Evolutionary conservation across 2,797 vertebrate genomes (phyloP).

Genomic region (Eulemur mongoz): DNA sequence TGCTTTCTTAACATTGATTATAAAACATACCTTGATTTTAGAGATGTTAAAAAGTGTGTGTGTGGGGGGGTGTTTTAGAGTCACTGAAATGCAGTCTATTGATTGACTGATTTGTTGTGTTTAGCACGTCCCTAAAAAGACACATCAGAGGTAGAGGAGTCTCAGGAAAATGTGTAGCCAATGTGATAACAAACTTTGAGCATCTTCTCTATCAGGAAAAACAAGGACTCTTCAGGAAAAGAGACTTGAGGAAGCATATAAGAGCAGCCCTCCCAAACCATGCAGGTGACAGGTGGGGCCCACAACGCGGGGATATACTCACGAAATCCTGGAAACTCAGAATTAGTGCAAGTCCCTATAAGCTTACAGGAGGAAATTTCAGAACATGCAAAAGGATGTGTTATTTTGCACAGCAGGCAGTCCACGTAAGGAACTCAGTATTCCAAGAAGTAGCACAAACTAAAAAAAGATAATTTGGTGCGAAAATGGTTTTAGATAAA

Average conservation of each 20-base stretch:
- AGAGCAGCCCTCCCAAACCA: not conserved
- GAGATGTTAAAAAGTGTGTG: not conserved
- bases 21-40: constrained; percentile 9
- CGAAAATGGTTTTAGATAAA: constrained; percentile 69
- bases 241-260: not conserved
- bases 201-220: not conserved
- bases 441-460: constrained; percentile 35
- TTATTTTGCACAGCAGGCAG: constrained; percentile 54
- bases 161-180: not conserved
- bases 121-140: not conserved
- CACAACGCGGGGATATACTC: not conserved
- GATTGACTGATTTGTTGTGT: not conserved
- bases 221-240: not conserved
- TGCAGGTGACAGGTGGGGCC: not conserved
- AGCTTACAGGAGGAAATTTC: constrained; percentile 22
- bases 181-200: not conserved
- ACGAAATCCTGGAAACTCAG: not conserved
- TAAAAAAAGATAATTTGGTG: constrained; percentile 65
- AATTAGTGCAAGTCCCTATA: not conserved
- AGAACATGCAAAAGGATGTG: constrained; percentile 37
- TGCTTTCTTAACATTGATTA: constrained; percentile 25
- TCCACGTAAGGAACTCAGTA: constrained; percentile 57
- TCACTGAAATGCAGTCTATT: not conserved
- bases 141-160: not conserved
- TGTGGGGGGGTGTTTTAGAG: not conserved